Evolutionary conservation across 30 jellyfish, hydroid and myxozoan species (phyloP).

Genomic region (Aurelia aurita complex sp. Pacific): DNA sequence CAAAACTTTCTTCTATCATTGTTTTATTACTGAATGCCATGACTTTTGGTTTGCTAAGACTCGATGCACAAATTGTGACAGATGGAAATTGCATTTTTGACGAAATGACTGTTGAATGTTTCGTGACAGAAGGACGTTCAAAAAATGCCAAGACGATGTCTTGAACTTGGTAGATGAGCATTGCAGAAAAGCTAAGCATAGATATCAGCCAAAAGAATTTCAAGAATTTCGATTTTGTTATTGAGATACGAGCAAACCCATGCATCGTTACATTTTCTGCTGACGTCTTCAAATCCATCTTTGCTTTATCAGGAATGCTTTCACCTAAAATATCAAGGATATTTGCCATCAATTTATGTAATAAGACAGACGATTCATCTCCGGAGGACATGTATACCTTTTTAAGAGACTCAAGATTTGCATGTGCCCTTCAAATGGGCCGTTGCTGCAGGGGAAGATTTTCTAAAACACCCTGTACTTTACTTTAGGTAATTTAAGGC

Average conservation of each 20-base stretch:
- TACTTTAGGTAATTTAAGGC: too few species aligned
- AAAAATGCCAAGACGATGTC: background rate
- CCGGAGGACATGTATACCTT: too few species aligned
- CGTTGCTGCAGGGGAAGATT: too few species aligned
- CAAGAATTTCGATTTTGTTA: slow-evolving; percentile 12
- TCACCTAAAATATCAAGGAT: background rate
- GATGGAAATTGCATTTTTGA: slow-evolving; percentile 35
- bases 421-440: too few species aligned
- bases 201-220: slow-evolving; percentile 22
- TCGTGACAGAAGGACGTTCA: background rate
- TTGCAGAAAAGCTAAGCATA: slow-evolving; percentile 6
- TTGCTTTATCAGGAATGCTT: background rate
- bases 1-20: background rate
- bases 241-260: slow-evolving; percentile 35
- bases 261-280: slow-evolving; percentile 52
- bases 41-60: background rate
- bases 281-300: slow-evolving; percentile 37
- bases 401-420: too few species aligned
- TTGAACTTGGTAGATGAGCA: slow-evolving; percentile 2
- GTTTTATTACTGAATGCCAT: background rate
- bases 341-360: too few species aligned
- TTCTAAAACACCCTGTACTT: too few species aligned
- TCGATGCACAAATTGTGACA: slow-evolving; percentile 42
- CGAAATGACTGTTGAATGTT: background rate
- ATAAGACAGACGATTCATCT: too few species aligned